Evolutionary conservation across 2,797 vertebrate species (phyloP).

Genomic region (Acipenser transmontanus): DNA sequence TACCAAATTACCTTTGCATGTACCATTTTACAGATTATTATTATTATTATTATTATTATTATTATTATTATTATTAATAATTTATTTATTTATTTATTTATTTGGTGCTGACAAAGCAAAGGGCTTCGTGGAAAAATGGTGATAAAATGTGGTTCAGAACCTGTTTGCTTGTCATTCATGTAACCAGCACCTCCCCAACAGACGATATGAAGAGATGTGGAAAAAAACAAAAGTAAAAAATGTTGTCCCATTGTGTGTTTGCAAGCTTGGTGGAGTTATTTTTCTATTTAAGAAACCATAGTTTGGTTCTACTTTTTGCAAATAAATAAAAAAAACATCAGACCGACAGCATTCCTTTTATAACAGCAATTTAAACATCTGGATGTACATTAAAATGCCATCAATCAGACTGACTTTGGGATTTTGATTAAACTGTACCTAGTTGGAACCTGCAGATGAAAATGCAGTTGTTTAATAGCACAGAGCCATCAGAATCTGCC

Average conservation of each 20-base stretch:
- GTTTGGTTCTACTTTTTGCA: too few species aligned
- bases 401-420: slow-evolving; percentile 59
- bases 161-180: slow-evolving; percentile 30
- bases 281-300: too few species aligned
- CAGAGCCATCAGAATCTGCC: slow-evolving; percentile 50
- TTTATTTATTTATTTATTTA: slow-evolving; percentile 36
- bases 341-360: slow-evolving; percentile 6
- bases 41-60: slow-evolving; percentile 32
- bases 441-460: slow-evolving; percentile 18
- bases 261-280: too few species aligned
- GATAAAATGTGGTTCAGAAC: slow-evolving; percentile 44
- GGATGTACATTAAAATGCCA: slow-evolving; percentile 40
- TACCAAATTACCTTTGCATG: slow-evolving; percentile 48
- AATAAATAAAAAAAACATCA: too few species aligned
- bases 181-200: slow-evolving; percentile 46
- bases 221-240: slow-evolving; percentile 62
- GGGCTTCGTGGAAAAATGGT: neutral
- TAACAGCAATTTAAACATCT: slow-evolving; percentile 16
- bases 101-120: slow-evolving; percentile 61
- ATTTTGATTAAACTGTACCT: slow-evolving; percentile 60
- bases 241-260: slow-evolving; percentile 35
- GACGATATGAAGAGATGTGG: slow-evolving; percentile 31
- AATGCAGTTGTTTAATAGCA: slow-evolving; percentile 52
- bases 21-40: slow-evolving; percentile 54
- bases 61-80: slow-evolving; percentile 23